Percentiles rank a stretch among this genome's conserved stretches.
Evolutionary conservation across 2,888 invertebrate species (phyloP).

Genomic region (Cataglyphis cursor): DNA sequence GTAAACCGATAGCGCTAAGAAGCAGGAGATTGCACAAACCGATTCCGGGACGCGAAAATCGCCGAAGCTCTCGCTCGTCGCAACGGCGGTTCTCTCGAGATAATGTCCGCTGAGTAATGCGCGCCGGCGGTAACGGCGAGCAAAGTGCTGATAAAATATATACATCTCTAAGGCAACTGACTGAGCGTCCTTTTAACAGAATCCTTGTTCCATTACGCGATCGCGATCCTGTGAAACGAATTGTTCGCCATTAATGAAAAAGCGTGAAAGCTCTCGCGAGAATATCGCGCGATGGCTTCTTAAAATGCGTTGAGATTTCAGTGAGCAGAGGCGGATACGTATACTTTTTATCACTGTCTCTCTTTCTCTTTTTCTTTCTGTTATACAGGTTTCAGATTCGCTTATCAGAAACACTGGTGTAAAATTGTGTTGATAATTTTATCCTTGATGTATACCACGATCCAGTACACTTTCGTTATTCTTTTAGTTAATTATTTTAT

Average conservation of each 20-base stretch:
- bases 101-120: slow-evolving; percentile 60
- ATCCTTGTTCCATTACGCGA: slow-evolving; percentile 36
- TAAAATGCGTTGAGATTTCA: slow-evolving; percentile 29
- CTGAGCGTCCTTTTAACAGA: slow-evolving; percentile 28
- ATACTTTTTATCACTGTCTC: not conserved
- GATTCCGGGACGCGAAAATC: slow-evolving; percentile 16
- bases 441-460: not conserved
- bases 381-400: not conserved
- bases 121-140: slow-evolving; percentile 30
- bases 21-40: slow-evolving; percentile 49
- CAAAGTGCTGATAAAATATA: slow-evolving; percentile 60
- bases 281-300: slow-evolving; percentile 16
- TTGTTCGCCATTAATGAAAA: slow-evolving; percentile 47
- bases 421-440: slow-evolving; percentile 19
- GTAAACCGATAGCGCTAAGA: slow-evolving; percentile 47
- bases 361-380: not conserved
- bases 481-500: slow-evolving; percentile 10
- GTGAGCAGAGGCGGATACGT: not conserved
- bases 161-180: slow-evolving; percentile 57
- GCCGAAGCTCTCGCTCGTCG: slow-evolving; percentile 38
- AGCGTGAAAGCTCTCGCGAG: slow-evolving; percentile 43
- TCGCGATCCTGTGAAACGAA: slow-evolving; percentile 29
- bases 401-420: slow-evolving; percentile 31
- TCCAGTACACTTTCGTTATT: not conserved
- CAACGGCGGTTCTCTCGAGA: slow-evolving; percentile 42